These are phyloP conservation scores for Melanerpes formicivorus DNA, from an alignment of 2,113 vertebrate genomes.

Conservation along the genomic window DNA sequence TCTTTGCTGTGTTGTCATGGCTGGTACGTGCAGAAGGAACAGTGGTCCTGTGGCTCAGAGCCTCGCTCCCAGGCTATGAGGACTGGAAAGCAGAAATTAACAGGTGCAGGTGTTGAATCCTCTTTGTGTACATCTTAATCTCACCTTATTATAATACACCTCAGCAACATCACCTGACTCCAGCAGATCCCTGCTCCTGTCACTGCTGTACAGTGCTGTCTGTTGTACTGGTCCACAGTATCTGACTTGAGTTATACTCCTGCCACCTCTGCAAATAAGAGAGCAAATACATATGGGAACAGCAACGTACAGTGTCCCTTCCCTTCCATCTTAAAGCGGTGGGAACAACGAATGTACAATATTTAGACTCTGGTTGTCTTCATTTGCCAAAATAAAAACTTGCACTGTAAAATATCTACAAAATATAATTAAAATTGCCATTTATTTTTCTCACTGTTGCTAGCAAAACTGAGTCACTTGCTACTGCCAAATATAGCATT, in stretches of 20 bases:
- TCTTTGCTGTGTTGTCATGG: background rate
- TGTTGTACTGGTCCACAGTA: background rate
- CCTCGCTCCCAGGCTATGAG: background rate
- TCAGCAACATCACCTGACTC: background rate
- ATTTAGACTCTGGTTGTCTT: conserved; percentile 68
- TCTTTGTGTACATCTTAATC: background rate
- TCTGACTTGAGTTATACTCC: background rate
- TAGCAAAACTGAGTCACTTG: conserved; percentile 47
- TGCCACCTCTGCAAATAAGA: background rate
- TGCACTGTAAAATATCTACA: conserved; percentile 22
- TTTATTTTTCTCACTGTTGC: conserved; percentile 31
- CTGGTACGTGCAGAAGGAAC: background rate
- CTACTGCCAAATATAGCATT: conserved; percentile 54
- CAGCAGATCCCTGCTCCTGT: background rate
- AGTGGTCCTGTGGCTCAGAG: background rate
- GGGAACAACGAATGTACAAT: conserved; percentile 58
- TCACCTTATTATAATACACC: background rate
- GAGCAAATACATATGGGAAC: background rate
- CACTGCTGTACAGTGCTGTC: background rate
- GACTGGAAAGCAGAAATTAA: background rate
- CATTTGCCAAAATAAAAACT: conserved; percentile 62
- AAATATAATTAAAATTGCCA: conserved; percentile 57
- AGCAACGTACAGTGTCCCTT: background rate
- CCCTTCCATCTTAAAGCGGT: conserved; percentile 14
- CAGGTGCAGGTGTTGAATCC: fast-evolving